A percentile compares a stretch with the other conserved stretches of the same genome.
Evolutionary conservation across 1,140 invertebrate species (phyloP).

Genomic region (Argopecten irradians): DNA sequence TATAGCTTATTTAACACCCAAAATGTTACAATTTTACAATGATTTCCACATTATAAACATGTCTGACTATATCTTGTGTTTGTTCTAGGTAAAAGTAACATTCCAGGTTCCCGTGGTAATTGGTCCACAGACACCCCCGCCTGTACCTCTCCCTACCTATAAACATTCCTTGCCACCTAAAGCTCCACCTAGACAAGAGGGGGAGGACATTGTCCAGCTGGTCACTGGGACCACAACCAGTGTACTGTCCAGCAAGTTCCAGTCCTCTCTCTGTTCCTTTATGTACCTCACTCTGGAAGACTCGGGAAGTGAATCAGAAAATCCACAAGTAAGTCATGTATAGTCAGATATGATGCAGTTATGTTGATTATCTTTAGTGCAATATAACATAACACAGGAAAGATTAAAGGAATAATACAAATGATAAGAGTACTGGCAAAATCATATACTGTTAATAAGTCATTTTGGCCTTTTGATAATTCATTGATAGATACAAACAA

Average conservation of each 20-base stretch:
- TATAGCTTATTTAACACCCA: no score
- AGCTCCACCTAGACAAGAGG: slow-evolving; percentile 26
- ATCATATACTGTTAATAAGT: no score
- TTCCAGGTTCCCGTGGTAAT: slow-evolving; percentile 69
- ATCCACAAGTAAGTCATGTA: not conserved
- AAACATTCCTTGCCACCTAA: slow-evolving; percentile 45
- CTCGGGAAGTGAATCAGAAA: not conserved
- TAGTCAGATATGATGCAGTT: no score
- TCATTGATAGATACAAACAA: no score
- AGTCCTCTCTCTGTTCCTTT: slow-evolving; percentile 49
- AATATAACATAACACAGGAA: no score
- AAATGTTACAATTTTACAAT: no score
- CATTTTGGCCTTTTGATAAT: no score
- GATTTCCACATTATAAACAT: not conserved
- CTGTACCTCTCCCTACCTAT: slow-evolving; percentile 44
- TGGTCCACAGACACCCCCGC: slow-evolving; percentile 62
- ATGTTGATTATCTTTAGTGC: no score
- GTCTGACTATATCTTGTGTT: not conserved
- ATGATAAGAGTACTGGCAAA: no score
- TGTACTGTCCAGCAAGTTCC: not conserved
- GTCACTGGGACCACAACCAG: slow-evolving; percentile 50
- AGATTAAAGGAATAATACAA: no score
- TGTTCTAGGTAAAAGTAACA: slow-evolving; percentile 62
- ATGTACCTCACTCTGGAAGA: slow-evolving; percentile 67
- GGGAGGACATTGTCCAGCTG: slow-evolving; percentile 49